phyloP scores from a whole-genome alignment of 2,888 invertebrate genomes.

The Margaritifera margaritifera region DNA sequence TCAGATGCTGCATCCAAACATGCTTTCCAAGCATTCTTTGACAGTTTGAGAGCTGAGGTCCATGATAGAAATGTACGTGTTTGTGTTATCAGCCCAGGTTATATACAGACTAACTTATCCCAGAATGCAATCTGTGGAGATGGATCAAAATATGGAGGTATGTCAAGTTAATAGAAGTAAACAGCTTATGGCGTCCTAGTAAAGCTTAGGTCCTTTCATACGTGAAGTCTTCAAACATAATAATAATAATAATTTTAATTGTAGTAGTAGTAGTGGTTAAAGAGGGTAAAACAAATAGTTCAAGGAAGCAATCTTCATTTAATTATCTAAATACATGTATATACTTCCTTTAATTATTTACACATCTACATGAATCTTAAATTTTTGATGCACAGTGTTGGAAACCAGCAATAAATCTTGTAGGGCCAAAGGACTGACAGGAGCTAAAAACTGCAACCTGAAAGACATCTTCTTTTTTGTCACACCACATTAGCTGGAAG shows the following conservation, averaged over 20 bases:
- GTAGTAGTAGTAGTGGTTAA: no score
- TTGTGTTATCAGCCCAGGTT: slow-evolving; percentile 91
- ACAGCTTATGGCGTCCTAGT: neutral
- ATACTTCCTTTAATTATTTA: no score
- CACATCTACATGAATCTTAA: no score
- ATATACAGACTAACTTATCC: slow-evolving; percentile 92
- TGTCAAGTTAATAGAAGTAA: slow-evolving; percentile 8
- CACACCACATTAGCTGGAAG: no score
- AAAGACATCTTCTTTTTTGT: no score
- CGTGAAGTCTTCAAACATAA: neutral
- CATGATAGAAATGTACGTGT: slow-evolving; percentile 84
- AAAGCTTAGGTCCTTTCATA: neutral
- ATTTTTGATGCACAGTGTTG: no score
- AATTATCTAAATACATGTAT: no score
- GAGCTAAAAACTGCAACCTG: no score
- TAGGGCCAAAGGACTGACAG: no score
- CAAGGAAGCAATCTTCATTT: no score
- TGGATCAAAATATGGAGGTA: slow-evolving; percentile 78
- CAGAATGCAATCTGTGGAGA: slow-evolving; percentile 89
- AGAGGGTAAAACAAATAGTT: neutral
- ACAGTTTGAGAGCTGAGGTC: slow-evolving; percentile 91
- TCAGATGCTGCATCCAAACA: slow-evolving; percentile 91
- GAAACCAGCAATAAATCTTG: no score
- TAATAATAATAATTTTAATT: no score
- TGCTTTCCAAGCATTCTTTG: slow-evolving; percentile 94